Evolutionary conservation across 2,113 vertebrate genomes (phyloP).

Genomic region (Takifugu flavidus): DNA sequence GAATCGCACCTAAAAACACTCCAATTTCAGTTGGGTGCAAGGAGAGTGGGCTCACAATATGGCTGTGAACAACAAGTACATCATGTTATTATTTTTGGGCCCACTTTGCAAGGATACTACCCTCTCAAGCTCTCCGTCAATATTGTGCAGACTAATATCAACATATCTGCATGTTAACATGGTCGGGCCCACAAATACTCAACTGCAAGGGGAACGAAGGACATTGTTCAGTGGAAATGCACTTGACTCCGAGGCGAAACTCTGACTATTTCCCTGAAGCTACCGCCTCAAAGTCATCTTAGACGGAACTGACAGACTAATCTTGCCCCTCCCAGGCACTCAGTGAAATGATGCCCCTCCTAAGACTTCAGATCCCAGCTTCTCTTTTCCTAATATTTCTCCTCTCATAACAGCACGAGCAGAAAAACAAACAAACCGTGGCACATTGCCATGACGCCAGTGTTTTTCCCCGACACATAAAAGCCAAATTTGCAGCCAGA

Average conservation of each 20-base stretch:
- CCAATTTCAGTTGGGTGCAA: too few species aligned
- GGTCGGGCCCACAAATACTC: slow-evolving; percentile 32
- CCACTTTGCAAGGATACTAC: too few species aligned
- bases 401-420: slow-evolving; percentile 45
- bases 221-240: slow-evolving; percentile 53
- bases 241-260: slow-evolving; percentile 55
- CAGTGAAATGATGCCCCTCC: slow-evolving; percentile 60
- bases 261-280: slow-evolving; percentile 51
- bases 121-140: slow-evolving; percentile 3
- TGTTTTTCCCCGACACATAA: slow-evolving; percentile 55
- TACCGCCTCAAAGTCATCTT: slow-evolving; percentile 62
- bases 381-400: slow-evolving; percentile 48
- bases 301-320: slow-evolving; percentile 60
- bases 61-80: too few species aligned
- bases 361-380: slow-evolving; percentile 50
- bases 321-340: slow-evolving; percentile 62
- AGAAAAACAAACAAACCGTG: slow-evolving; percentile 52
- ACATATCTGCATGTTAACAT: slow-evolving; percentile 15
- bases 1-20: too few species aligned
- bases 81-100: too few species aligned
- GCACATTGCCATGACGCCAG: slow-evolving; percentile 47
- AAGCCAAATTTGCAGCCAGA: slow-evolving; percentile 45
- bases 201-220: slow-evolving; percentile 52
- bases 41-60: too few species aligned
- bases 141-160: slow-evolving; percentile 6